A percentile compares a stretch with the other conserved stretches of the same genome.
Conservation (phyloP, 2,113 vertebrate species). For the Ceratotherium simum region DNA sequence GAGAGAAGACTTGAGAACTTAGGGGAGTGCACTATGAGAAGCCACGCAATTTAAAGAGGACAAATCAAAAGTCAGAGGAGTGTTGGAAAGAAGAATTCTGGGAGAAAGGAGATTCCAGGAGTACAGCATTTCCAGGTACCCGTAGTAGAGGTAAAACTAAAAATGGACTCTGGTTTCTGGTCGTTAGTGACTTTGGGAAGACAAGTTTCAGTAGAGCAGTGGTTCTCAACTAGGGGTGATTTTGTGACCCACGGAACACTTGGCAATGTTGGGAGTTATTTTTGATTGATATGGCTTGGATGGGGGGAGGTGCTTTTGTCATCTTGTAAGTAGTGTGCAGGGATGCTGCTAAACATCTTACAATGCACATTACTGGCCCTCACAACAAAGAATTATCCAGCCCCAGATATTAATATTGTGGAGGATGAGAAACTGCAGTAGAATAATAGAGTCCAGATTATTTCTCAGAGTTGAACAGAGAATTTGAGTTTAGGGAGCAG, state of each 20-base stretch:
- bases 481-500: background rate
- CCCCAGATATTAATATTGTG: background rate
- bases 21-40: fast-evolving
- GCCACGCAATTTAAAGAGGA: background rate
- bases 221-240: too few relatives aligned
- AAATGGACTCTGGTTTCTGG: background rate
- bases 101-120: too few relatives aligned
- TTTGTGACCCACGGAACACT: background rate
- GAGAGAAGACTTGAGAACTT: background rate
- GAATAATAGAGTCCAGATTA: too few relatives aligned
- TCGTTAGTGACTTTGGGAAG: background rate
- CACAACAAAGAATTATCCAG: background rate
- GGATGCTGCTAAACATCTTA: background rate
- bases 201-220: background rate
- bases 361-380: fast-evolving
- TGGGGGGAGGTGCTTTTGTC: background rate
- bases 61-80: background rate
- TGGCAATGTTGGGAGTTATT: background rate
- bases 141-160: background rate
- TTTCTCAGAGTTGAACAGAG: background rate
- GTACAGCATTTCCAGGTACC: fast-evolving
- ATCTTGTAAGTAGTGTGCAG: too few relatives aligned
- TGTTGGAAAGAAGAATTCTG: background rate
- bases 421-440: background rate
- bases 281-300: background rate